phyloP scores from a whole-genome alignment of 1,140 invertebrate genomes.

The Drosophila miranda region DNA sequence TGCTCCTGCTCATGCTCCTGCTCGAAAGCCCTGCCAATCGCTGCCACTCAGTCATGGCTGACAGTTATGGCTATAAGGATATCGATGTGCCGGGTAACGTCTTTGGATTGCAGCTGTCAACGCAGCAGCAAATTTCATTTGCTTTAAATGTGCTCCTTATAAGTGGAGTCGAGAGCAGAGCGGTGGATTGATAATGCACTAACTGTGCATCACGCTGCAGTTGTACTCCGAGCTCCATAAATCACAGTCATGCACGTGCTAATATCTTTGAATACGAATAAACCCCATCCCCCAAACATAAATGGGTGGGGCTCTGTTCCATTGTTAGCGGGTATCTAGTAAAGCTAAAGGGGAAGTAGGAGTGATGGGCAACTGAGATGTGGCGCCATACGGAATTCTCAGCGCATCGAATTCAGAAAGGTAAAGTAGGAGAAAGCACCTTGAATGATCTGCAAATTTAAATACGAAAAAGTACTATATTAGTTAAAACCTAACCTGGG shows the following conservation, averaged over 20 bases:
- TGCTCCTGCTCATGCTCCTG: constrained; percentile 6
- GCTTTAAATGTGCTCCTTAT: constrained; percentile 47
- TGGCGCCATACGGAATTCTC: constrained; percentile 25
- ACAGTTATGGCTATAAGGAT: constrained; percentile 63
- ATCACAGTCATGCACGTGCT: constrained; percentile 55
- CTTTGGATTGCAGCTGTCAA: constrained; percentile 71
- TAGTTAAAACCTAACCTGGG: background rate
- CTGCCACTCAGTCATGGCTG: constrained; percentile 60
- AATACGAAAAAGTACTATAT: background rate
- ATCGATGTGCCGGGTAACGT: constrained; percentile 52
- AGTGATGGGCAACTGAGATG: too few species aligned
- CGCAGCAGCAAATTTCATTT: constrained; percentile 58
- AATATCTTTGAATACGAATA: constrained; percentile 40
- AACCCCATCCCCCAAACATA: constrained; percentile 8
- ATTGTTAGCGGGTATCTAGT: too few species aligned
- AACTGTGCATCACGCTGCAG: constrained; percentile 29
- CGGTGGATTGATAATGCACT: constrained; percentile 33
- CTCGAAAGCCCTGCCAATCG: constrained; percentile 35
- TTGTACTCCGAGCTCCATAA: constrained; percentile 50
- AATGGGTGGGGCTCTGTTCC: background rate
- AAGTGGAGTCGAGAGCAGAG: constrained; percentile 16
- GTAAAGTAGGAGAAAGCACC: constrained; percentile 70
- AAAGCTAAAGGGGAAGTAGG: background rate
- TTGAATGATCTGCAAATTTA: constrained; percentile 57
- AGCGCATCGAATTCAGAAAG: constrained; percentile 64